Evolutionary conservation across 2,888 invertebrate genomes (phyloP).

Genomic region (Tetranychus truncatus): DNA sequence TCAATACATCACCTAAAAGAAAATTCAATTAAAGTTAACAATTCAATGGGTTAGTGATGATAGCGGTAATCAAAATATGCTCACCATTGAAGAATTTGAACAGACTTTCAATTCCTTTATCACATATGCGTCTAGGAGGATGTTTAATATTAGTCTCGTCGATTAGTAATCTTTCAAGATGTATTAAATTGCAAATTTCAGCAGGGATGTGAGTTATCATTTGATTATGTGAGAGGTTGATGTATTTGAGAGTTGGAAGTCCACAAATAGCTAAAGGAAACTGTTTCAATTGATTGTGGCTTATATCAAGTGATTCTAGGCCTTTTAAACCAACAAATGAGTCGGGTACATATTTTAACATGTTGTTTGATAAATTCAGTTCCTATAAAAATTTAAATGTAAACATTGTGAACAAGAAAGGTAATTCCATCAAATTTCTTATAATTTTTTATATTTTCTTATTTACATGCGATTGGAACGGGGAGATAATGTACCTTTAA

Average conservation of each 20-base stretch:
- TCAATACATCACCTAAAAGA: no score
- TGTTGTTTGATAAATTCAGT: not conserved
- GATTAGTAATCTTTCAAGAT: not conserved
- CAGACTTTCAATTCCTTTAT: not conserved
- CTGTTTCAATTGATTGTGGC: not conserved
- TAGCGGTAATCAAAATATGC: not conserved
- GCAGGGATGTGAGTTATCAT: not conserved
- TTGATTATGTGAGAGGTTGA: not conserved
- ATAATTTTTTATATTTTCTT: no score
- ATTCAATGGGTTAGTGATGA: no score
- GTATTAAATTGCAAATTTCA: not conserved
- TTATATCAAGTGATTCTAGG: not conserved
- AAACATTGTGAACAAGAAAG: no score
- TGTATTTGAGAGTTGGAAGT: not conserved
- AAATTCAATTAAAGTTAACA: no score
- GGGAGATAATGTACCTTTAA: not conserved
- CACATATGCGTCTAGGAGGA: not conserved
- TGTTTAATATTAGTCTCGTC: not conserved
- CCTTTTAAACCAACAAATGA: not conserved
- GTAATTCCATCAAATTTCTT: no score
- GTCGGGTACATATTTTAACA: not conserved
- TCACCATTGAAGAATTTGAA: not conserved
- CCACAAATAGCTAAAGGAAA: not conserved
- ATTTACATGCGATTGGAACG: no score
- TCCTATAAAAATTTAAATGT: not conserved